Evolutionary conservation across 2,113 vertebrate species (phyloP), one percentile per base, ranked within the genome.

Genomic region (Anser cygnoides): DNA sequence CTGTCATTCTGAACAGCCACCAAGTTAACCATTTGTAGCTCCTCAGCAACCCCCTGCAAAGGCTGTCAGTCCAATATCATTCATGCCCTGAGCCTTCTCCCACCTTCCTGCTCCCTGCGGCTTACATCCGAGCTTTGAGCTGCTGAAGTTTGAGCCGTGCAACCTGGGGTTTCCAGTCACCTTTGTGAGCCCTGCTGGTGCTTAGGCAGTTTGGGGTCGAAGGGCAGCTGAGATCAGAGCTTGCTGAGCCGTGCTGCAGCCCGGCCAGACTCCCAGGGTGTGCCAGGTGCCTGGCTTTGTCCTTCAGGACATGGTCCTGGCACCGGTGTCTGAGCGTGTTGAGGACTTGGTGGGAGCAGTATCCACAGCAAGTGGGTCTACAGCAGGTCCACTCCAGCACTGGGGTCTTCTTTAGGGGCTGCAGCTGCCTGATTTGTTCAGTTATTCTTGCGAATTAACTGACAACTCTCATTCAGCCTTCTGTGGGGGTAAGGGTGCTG

Each of bases 361-460:
- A 12, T 29, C 62, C 26, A 65, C 28, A 18, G 26, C 17, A 65
- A 65, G 26, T 29, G 17, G 6, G 41, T 41, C 11, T 41, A 10
- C 65, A 67, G 43, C 43, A 67, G 22, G 20, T 46, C 43, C 21
- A 7, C 21, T 33, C 31, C 65, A 67, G 31, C 21, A 11, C 21
- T 46, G 31, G 29, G 21, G 23, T 10, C 13, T 67, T 33, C 43
- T 49, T 46, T 46, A 67, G 9, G 29, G 65, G 43, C 20, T 67
- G 29, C 43, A 46, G 43, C 65, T 67, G 65, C 43, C 65, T 46
- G 31, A 29, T 22, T 81, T 37, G 25, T 55, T 80, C 37, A 4
- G 5, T 80, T 52, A 61, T 61, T 95, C 91, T 92, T 92, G 71
- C 43, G 52, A 84, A 84, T 94, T 87, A 91, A 31, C 16, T 68